These are phyloP conservation scores for Seriola dumerili DNA, from an alignment of 2,113 vertebrate species.

Conservation along the genomic window DNA sequence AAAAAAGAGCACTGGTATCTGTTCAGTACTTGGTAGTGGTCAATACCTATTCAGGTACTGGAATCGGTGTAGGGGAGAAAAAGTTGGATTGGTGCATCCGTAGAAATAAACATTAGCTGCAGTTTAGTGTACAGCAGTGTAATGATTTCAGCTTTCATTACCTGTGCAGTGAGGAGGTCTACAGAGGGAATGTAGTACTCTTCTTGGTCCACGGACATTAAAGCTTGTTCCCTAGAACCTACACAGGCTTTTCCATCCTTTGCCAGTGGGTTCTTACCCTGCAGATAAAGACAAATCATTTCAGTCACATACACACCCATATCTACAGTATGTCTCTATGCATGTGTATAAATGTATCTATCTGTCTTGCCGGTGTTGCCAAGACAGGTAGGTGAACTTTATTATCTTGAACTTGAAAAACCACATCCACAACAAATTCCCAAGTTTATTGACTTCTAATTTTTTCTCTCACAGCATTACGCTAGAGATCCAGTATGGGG, in stretches of 20 bases:
- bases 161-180: conserved; percentile 97
- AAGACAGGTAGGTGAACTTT: no score
- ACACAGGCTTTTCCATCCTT: conserved; percentile 72
- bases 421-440: no score
- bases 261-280: conserved; percentile 79
- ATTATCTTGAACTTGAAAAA: no score
- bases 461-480: no score
- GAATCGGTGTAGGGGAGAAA: not conserved
- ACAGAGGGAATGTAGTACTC: conserved; percentile 95
- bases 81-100: not conserved
- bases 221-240: conserved; percentile 64
- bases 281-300: not conserved
- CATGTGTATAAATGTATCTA: no score
- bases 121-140: not conserved
- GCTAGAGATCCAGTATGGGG: no score
- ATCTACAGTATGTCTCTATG: not conserved
- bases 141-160: conserved; percentile 50
- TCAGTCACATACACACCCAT: not conserved
- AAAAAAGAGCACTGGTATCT: not conserved
- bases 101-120: not conserved
- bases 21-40: no score
- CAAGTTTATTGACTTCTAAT: no score
- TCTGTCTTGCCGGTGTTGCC: no score
- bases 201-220: conserved; percentile 83
- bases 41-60: no score